Base-by-base conservation (phyloP, 2,888 invertebrate genomes). In the Tipula lateralis region DNA sequence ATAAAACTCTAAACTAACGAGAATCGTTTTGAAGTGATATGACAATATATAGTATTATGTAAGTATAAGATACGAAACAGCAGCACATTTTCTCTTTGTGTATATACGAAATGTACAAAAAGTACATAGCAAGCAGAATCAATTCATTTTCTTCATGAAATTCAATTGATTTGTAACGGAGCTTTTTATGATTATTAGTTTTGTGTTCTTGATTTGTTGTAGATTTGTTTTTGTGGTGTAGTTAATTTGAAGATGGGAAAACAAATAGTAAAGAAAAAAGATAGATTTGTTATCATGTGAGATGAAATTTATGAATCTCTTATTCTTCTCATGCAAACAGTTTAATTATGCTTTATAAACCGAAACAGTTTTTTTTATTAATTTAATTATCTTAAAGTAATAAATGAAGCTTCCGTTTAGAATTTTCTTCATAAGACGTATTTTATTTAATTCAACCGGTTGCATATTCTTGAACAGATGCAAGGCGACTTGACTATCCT, bases 151-250 rank as follows among this genome's bases (percentile, higher is more conserved):
- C n/a, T 66, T 66, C 66, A 66, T 66, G 24, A 24, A 66, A 66
- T 66, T 66, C 66, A 66, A 66, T 66, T 66, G 66, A 66, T 66
- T 66, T 66, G 66, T 66, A 66, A 66, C 66, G 66, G 66, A 66
- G 66, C 24, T 66, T 66, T 66, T 66, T 66, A 66, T 24, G 66
- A 66, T 66, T 66, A 66, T 66, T 66, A 66, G 24, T 66, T 66
- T 66, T 16, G 16, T 50, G 44, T 50, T 50, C 44, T 66, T 66
- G 66, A 24, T 66, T 66, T 66, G 66, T 50, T 39, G 39, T 39
- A 39, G n/a, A 16, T 50, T 50, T n/a, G n/a, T 44, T 44, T 50
- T 50, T 50, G 44, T 50, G 16, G 44, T 50, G 2, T 24, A 19
- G 24, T n/a, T 66, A 66, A 66, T 66, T 66, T 66, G 9, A 66